Percentiles rank a stretch among this genome's conserved stretches.
phyloP scores from a whole-genome alignment of 2,888 invertebrate species.

The Aricia artaxerxes region DNA sequence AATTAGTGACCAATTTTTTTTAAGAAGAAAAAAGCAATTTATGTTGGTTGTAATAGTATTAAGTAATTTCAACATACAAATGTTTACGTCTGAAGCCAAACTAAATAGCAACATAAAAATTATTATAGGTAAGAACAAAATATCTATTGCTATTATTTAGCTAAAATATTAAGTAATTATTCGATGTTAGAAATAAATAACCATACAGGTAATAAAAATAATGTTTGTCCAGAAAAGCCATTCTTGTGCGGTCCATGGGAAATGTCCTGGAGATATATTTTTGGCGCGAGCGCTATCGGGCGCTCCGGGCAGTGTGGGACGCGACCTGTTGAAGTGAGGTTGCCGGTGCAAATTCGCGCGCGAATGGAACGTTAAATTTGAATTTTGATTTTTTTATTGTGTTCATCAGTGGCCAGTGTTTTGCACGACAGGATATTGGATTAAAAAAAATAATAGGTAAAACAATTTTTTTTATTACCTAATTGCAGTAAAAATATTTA shows the following conservation, averaged over 20 bases:
- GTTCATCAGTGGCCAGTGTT: conserved; percentile 34
- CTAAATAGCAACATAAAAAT: no score
- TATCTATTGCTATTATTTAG: no score
- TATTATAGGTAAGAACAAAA: no score
- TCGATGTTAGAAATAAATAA: conserved; percentile 46
- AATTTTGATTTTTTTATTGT: conserved; percentile 43
- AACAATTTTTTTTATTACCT: not conserved
- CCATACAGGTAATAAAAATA: conserved; percentile 55
- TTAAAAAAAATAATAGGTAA: not conserved
- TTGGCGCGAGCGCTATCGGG: conserved; percentile 70
- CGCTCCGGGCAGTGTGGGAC: conserved; percentile 68
- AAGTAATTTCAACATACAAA: no score
- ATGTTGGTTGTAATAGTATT: no score
- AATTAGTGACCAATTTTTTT: no score
- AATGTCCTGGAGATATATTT: conserved; percentile 74
- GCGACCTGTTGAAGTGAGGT: conserved; percentile 77
- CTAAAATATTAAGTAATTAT: no score
- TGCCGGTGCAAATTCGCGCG: conserved; percentile 53
- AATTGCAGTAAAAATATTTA: not conserved
- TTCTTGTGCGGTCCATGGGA: conserved; percentile 72
- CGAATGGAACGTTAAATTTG: conserved; percentile 52
- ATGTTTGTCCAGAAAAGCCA: conserved; percentile 64
- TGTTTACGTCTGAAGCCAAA: no score
- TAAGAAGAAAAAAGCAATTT: no score
- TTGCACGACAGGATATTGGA: conserved; percentile 13